phyloP scores from a whole-genome alignment of 2,888 invertebrate genomes.

The Acanthosepion esculentum region DNA sequence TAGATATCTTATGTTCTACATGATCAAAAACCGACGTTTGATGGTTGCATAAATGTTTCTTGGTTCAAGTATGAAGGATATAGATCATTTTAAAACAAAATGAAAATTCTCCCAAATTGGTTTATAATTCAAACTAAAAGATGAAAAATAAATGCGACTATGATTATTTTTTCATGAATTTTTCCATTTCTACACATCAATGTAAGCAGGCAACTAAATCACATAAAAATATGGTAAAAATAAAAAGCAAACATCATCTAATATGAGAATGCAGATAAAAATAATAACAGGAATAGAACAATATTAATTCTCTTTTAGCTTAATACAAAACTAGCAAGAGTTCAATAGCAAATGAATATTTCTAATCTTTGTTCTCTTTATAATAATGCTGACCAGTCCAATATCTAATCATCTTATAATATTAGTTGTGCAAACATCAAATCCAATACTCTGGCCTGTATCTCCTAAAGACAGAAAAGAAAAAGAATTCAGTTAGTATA shows the following conservation, averaged over 20 bases:
- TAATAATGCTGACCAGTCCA: background rate
- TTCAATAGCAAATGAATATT: background rate
- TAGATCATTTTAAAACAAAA: too few relatives aligned
- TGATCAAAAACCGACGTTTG: too few relatives aligned
- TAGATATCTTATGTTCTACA: too few relatives aligned
- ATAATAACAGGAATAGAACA: background rate
- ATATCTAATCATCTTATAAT: background rate
- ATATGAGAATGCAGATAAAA: background rate
- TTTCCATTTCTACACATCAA: too few relatives aligned
- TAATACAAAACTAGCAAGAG: background rate
- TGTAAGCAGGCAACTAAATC: too few relatives aligned
- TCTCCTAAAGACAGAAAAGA: background rate
- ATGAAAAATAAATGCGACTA: too few relatives aligned
- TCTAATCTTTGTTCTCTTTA: background rate
- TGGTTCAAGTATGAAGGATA: too few relatives aligned
- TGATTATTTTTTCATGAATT: too few relatives aligned
- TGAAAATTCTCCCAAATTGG: too few relatives aligned
- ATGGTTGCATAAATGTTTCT: too few relatives aligned
- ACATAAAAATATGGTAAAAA: too few relatives aligned
- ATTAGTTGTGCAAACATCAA: background rate
- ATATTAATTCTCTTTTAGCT: background rate
- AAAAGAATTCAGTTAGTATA: background rate
- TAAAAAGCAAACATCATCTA: background rate
- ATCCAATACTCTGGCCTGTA: background rate
- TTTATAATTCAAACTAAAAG: too few relatives aligned